Conservation (phyloP, 2,888 invertebrate genomes). For the Eremobia ochroleuca region DNA sequence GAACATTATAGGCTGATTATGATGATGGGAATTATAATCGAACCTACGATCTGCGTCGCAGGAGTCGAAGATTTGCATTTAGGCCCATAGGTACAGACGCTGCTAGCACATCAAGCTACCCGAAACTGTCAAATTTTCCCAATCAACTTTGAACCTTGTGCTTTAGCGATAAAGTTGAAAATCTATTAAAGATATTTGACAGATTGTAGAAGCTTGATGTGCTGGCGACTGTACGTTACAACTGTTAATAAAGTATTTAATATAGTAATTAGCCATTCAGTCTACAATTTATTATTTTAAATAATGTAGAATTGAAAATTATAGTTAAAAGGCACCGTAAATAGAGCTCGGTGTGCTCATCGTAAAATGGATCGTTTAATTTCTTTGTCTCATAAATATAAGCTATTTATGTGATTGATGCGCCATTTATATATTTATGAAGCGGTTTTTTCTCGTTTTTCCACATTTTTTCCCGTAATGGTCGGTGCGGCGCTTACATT, state of each 20-base stretch:
- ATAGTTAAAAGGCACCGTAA: background rate
- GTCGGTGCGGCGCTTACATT: background rate
- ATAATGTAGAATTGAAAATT: background rate
- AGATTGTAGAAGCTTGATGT: too few relatives aligned
- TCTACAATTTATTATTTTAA: background rate
- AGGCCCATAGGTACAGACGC: too few relatives aligned
- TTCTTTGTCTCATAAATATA: slow-evolving; percentile 11
- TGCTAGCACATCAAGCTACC: too few relatives aligned
- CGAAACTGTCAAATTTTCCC: too few relatives aligned
- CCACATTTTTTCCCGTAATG: background rate
- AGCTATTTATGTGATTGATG: slow-evolving; percentile 9
- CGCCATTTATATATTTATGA: slow-evolving; percentile 21
- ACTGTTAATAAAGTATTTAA: background rate
- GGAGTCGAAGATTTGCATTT: background rate
- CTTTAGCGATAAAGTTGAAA: too few relatives aligned
- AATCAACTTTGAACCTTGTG: too few relatives aligned
- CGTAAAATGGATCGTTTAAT: slow-evolving; percentile 29
- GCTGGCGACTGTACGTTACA: too few relatives aligned
- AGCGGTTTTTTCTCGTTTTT: slow-evolving; percentile 11
- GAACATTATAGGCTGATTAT: too few relatives aligned
- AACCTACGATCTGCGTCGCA: background rate
- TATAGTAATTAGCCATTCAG: background rate
- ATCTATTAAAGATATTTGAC: too few relatives aligned
- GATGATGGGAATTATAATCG: background rate
- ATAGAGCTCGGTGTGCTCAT: background rate